Base-by-base conservation (phyloP, 2,888 invertebrate species). In the Clusia tigrina region DNA sequence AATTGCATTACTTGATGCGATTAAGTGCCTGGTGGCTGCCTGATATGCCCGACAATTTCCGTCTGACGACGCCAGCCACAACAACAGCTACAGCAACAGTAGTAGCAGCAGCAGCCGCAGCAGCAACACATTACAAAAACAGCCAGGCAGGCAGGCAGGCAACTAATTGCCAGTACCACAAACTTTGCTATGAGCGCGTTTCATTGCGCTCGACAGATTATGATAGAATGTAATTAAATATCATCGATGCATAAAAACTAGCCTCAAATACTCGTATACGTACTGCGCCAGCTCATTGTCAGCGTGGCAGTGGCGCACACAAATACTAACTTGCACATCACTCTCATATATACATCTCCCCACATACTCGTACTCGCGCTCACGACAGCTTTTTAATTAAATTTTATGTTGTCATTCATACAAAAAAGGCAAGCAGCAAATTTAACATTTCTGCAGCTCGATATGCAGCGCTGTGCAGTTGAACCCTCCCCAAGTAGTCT, bases 171-270 rank as follows among this genome's bases (percentile, higher is more conserved):
- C 46, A 65, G 52, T 60, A 53, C 62, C 60, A 61, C 42, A 22
- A 56, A 59, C 56, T 62, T 48, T 62, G 59, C 62, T 71, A 69
- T 62, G 63, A 71, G 68, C 67, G 62, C 66, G 66, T 73, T 67
- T 69, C 66, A 71, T 67, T 69, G 68, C 65, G 67, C 68, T 70
- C 68, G 67, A 69, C 69, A 67, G 69, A 66, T 68, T 70, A 70
- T 73, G 71, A 72, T 73, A 67, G 69, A 78, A 78, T 73, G 71
- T 69, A 80, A 79, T 80, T 77, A 79, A 78, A 75, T 70, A 61
- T 67, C 74, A 74, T 72, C 74, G 79, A 78, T 72, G 79, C 77
- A 80, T 74, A 72, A 71, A 71, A 71, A 69, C 58, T 59, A 67
- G 59, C 64, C 61, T 57, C 62, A 62, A 37, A 58, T 3, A 46